phyloP scores from a whole-genome alignment of 2,797 vertebrate species.

The Sternotherus odoratus region DNA sequence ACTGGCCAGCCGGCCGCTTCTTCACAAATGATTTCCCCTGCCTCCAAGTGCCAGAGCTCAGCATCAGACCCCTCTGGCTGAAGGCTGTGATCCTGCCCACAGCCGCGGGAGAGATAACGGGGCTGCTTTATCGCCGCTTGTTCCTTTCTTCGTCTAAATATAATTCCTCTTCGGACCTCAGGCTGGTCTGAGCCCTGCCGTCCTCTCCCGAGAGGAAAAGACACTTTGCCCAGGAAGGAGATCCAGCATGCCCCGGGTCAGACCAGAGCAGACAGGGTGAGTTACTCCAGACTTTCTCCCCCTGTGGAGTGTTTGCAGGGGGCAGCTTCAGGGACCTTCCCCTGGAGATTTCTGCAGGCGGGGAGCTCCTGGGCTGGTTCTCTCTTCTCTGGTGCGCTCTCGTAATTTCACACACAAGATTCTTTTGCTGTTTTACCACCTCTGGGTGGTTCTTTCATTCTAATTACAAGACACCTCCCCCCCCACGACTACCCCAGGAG shows the following conservation, averaged over 20 bases:
- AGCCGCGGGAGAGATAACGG: constrained; percentile 38
- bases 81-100: not conserved
- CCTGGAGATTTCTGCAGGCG: rapidly evolving
- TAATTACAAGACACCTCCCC: constrained; percentile 15
- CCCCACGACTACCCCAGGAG: not conserved
- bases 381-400: not conserved
- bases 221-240: no score
- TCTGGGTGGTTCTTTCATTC: constrained; percentile 14
- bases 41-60: not conserved
- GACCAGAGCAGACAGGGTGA: not conserved
- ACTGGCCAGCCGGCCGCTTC: constrained; percentile 26
- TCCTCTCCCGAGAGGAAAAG: not conserved
- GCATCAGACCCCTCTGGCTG: not conserved
- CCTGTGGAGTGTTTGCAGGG: not conserved
- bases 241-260: not conserved
- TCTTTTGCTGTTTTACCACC: not conserved
- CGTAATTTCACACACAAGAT: not conserved
- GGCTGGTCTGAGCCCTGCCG: not conserved
- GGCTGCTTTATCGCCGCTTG: constrained; percentile 68
- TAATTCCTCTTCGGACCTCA: constrained; percentile 62
- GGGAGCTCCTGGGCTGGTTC: rapidly evolving
- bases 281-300: not conserved
- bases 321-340: rapidly evolving
- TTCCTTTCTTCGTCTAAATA: constrained; percentile 78
- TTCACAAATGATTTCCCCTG: constrained; percentile 34